A percentile compares a stretch with the other conserved stretches of the same genome.
These are phyloP conservation scores for Oligia fasciuncula DNA, from an alignment of 2,888 invertebrate genomes.

Conservation along the genomic window DNA sequence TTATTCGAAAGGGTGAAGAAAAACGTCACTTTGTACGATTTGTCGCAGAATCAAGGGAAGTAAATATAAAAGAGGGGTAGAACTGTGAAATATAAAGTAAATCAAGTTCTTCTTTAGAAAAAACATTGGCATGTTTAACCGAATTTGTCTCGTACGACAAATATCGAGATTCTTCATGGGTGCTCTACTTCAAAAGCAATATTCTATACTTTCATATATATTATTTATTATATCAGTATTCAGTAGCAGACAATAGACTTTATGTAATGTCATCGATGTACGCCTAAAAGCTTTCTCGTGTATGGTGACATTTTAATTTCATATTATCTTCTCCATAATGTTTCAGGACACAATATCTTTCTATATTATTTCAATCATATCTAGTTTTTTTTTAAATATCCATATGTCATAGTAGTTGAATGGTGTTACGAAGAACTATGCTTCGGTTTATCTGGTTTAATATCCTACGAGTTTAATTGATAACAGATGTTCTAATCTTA, in stretches of 20 bases:
- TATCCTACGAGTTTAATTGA: slow-evolving; percentile 1
- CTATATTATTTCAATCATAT: no score
- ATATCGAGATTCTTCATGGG: neutral
- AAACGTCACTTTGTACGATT: slow-evolving; percentile 1
- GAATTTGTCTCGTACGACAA: neutral
- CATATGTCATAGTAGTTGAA: neutral
- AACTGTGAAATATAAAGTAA: neutral
- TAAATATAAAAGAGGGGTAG: neutral
- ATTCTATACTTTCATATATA: neutral
- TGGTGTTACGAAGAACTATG: neutral
- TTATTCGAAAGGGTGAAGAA: slow-evolving; percentile 12
- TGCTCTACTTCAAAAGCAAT: neutral
- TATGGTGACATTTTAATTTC: slow-evolving; percentile 23
- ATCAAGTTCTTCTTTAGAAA: neutral
- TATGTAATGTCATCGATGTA: slow-evolving; percentile 25
- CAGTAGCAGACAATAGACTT: slow-evolving; percentile 17
- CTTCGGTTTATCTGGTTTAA: neutral
- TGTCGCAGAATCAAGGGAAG: neutral
- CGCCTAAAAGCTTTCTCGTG: slow-evolving; percentile 36
- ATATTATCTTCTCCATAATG: neutral
- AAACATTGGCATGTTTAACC: neutral
- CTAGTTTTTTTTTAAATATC: no score
- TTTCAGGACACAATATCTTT: neutral
- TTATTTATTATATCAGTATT: slow-evolving; percentile 9
- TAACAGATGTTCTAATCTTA: slow-evolving; percentile 28